Percentiles rank a stretch among this genome's conserved stretches.
phyloP scores from a whole-genome alignment of 2,113 vertebrate genomes.

The Amia ocellicauda region DNA sequence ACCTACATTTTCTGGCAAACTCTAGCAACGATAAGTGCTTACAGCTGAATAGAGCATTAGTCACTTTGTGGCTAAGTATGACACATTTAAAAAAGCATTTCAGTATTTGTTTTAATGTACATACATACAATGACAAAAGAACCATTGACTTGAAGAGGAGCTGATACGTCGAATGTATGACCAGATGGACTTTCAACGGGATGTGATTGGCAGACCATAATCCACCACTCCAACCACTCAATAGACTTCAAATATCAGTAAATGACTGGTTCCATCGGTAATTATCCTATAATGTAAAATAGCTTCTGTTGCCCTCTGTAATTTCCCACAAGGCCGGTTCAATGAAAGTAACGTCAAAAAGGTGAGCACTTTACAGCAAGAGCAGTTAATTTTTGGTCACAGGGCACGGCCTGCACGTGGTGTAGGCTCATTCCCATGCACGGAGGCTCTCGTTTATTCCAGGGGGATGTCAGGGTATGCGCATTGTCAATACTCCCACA shows the following conservation, averaged over 20 bases:
- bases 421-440: neutral
- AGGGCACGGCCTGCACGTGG: neutral
- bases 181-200: too few species aligned
- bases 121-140: too few species aligned
- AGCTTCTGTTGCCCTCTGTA: neutral
- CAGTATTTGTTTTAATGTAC: too few species aligned
- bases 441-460: neutral
- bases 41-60: too few species aligned
- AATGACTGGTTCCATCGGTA: neutral
- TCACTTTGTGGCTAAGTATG: too few species aligned
- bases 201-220: too few species aligned
- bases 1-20: too few species aligned
- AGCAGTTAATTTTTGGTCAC: neutral
- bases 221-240: too few species aligned
- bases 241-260: neutral
- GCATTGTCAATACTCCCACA: neutral
- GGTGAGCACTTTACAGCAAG: conserved; percentile 12
- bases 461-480: neutral
- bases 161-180: too few species aligned
- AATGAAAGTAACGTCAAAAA: neutral
- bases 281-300: neutral
- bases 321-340: neutral
- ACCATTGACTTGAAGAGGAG: too few species aligned
- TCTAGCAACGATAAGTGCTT: too few species aligned
- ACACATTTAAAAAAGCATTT: too few species aligned